Base-by-base conservation (phyloP, 64 coral and sea anemone species). In the Stichodactyla mertensii region DNA sequence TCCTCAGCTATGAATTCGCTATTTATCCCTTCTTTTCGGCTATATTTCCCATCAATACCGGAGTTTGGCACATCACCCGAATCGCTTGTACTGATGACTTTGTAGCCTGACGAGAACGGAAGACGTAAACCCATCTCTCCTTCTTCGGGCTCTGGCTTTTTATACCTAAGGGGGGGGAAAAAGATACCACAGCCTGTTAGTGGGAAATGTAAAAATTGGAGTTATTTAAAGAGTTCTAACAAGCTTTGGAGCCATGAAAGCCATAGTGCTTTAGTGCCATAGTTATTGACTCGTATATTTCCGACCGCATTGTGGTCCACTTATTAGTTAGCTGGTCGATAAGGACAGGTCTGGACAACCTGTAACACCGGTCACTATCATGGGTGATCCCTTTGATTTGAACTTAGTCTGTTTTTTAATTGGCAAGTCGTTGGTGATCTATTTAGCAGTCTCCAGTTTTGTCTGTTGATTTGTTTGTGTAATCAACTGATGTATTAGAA, bases 21-120 rank as follows among this genome's bases (percentile, higher is more conserved):
- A 31, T 16, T 27, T 18, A 20, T 82, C 20, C 23, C 20, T 51
- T 13, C 7, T 57, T 56, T 52, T 16, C 0, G 55, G 26, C 0
- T 22, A 31, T 85, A 85, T 36, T 64, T 57, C 16, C 83, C 83
- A 14, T 31, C 20, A 6, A 60, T 20, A 58, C 83, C 83, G 16
- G 15, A 22, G 8, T 57, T 45, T 10, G 55, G n/a, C 8, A 85
- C 20, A 6, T 61, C 60, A 24, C 56, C 83, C 11, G 57, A 85
- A 4, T 85, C 83, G 61, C 83, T 85, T 54, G 83, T 85, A 51
- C 54, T 61, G 56, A 85, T 85, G 27, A 57, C 55, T 55, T 59
- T 92, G 54, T 92, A 92, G 53, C 90, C 90, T 19, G 85, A 86
- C 15, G 83, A 82, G 85, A 92, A 92, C 9, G 89, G 89, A 55